Conservation (phyloP, 2,113 vertebrate species). For the Lucifuga dentata region DNA sequence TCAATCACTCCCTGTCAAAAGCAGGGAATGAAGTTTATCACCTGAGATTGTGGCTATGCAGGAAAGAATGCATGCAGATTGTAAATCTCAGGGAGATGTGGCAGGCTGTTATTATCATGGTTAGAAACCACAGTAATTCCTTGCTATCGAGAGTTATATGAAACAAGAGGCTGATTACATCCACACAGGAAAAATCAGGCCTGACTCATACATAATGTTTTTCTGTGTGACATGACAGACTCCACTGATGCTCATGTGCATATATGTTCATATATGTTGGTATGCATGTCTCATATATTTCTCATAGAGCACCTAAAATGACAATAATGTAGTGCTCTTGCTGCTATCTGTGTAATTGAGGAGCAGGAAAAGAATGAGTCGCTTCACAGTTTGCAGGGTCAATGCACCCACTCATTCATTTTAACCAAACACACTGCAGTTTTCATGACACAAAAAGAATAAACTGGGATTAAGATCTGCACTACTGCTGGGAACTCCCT, state of each 20-base stretch:
- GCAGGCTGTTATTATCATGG: constrained; percentile 66
- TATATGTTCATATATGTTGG: not conserved
- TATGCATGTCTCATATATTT: constrained; percentile 1
- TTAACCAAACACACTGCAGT: constrained; percentile 32
- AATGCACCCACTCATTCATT: constrained; percentile 52
- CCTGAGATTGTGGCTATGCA: constrained; percentile 51
- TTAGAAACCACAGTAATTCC: constrained; percentile 61
- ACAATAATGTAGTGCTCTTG: no score
- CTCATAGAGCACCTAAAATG: not conserved
- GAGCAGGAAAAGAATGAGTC: constrained; percentile 14
- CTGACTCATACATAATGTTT: no score
- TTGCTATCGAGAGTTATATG: constrained; percentile 37
- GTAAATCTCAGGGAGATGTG: constrained; percentile 41
- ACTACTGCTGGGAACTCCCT: constrained; percentile 11
- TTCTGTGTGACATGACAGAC: constrained; percentile 1
- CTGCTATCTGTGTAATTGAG: not conserved
- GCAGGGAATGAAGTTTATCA: constrained; percentile 51
- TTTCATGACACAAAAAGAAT: constrained; percentile 35
- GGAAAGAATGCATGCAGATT: constrained; percentile 14
- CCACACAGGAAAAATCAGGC: constrained; percentile 29
- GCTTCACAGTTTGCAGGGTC: constrained; percentile 51
- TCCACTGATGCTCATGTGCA: not conserved
- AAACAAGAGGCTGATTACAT: constrained; percentile 25
- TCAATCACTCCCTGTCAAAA: constrained; percentile 41
- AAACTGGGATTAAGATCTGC: constrained; percentile 41